Base-by-base conservation (phyloP, 2,113 vertebrate genomes). In the Chaenogobius annularis region DNA sequence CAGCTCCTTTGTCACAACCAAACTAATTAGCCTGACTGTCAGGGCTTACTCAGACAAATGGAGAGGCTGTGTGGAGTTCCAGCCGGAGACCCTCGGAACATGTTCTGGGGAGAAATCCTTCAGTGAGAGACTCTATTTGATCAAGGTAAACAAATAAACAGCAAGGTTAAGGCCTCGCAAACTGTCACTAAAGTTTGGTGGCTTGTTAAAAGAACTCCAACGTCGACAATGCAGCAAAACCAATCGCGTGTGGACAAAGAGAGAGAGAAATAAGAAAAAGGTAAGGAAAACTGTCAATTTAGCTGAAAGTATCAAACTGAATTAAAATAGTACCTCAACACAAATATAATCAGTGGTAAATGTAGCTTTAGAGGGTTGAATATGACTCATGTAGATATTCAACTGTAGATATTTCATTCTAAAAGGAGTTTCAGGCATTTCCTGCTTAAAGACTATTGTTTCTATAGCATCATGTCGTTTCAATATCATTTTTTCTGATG, bases 21-120 rank as follows among this genome's bases (percentile, higher is more conserved):
- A 91, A 78, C 80, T 91, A 91, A 92, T 92, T 90, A 91, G 80
- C 67, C 77, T 46, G 78, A 83, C 85, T 86, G 85, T 87, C 89
- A 82, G 70, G 23, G 68, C 70, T 62, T 71, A 69, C 75, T 44
- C 50, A 84, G 82, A 91, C 75, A 80, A 89, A 91, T 89, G 70
- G 80, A 86, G 77, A 19, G 78, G 77, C 76, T 63, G 66, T 22
- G 70, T 37, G 79, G 86, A 85, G 73, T 83, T 85, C 83, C 74
- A 68, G 83, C 73, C 61, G 43, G 15, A 68, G 56, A 81, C 22
- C 72, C 37, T 17, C 81, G 44, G 22, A 77, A 64, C 77, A 81
- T 77, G 79, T 83, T 67, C 62, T 3, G 20, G 69, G 82, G 87
- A 82, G 88, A 85, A 87, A 82, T 86, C 77, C 64, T 78, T 50